Percentiles rank a stretch among this genome's conserved stretches.
Conservation (phyloP, 2,113 vertebrate genomes). For the Grantiella picta region DNA sequence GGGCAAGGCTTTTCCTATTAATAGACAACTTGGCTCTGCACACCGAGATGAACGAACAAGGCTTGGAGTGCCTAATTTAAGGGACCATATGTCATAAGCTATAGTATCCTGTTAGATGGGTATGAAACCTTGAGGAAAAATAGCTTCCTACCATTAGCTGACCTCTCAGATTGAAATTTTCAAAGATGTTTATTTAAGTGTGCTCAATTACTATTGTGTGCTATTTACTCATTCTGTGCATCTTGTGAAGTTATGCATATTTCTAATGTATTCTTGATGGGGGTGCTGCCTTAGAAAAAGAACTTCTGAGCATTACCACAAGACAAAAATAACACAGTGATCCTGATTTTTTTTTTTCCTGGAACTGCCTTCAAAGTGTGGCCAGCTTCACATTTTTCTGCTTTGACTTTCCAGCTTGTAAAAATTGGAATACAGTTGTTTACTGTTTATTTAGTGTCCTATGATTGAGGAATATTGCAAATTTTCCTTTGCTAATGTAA, state of each 20-base stretch:
- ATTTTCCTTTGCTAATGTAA: not conserved
- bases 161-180: not conserved
- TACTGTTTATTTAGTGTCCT: not conserved
- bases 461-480: not conserved
- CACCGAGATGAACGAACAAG: not conserved
- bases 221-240: not conserved
- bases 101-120: constrained; percentile 2
- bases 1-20: constrained; percentile 39
- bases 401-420: not conserved
- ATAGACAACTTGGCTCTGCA: constrained; percentile 49
- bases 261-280: not conserved
- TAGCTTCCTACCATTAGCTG: not conserved
- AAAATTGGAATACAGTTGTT: not conserved
- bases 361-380: not conserved
- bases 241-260: not conserved
- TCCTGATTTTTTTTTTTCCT: not conserved
- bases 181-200: not conserved
- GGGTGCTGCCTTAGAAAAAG: not conserved
- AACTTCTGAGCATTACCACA: not conserved
- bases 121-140: constrained; percentile 21
- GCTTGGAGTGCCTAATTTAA: constrained; percentile 44
- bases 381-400: not conserved
- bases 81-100: constrained; percentile 39
- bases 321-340: not conserved
- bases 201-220: too few relatives aligned